Evolutionary conservation across 2,888 invertebrate species (phyloP).

Genomic region (Stenodera caucasica): DNA sequence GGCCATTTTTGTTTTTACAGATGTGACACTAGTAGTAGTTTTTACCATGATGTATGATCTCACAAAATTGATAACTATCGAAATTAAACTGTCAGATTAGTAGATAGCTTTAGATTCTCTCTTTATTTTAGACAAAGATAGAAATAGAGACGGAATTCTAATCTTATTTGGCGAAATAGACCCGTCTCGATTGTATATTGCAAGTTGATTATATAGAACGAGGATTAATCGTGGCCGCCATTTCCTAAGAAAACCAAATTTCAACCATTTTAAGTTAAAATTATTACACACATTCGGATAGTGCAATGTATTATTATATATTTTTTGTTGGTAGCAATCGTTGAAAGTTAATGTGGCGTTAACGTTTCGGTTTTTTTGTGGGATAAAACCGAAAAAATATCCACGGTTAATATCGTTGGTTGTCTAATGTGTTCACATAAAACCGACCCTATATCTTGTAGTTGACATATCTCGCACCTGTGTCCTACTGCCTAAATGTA

Average conservation of each 20-base stretch:
- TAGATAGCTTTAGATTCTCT: too few species aligned
- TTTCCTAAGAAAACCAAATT: too few species aligned
- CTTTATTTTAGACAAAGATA: too few species aligned
- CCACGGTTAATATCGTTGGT: conserved; percentile 41
- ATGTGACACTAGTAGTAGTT: conserved; percentile 28
- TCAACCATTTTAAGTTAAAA: too few species aligned
- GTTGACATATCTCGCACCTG: conserved; percentile 57
- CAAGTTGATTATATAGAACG: too few species aligned
- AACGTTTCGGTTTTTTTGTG: too few species aligned
- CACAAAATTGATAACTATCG: conserved; percentile 47
- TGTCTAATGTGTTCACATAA: conserved; percentile 52
- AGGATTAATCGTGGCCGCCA: too few species aligned
- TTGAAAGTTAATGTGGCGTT: conserved; percentile 22
- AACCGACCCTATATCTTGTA: conserved; percentile 52
- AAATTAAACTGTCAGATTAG: conserved; percentile 49
- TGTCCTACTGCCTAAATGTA: conserved; percentile 51
- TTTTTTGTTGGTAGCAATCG: conserved; percentile 13
- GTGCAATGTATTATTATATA: conserved; percentile 8
- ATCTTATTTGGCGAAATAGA: too few species aligned
- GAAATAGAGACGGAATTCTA: too few species aligned
- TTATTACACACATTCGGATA: too few species aligned
- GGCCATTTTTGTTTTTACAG: conserved; percentile 49
- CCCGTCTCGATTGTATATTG: too few species aligned
- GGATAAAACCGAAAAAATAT: conserved; percentile 7
- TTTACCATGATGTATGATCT: conserved; percentile 51